These are phyloP conservation scores for Diplolepis rosae DNA, from an alignment of 2,888 invertebrate genomes.

Conservation along the genomic window DNA sequence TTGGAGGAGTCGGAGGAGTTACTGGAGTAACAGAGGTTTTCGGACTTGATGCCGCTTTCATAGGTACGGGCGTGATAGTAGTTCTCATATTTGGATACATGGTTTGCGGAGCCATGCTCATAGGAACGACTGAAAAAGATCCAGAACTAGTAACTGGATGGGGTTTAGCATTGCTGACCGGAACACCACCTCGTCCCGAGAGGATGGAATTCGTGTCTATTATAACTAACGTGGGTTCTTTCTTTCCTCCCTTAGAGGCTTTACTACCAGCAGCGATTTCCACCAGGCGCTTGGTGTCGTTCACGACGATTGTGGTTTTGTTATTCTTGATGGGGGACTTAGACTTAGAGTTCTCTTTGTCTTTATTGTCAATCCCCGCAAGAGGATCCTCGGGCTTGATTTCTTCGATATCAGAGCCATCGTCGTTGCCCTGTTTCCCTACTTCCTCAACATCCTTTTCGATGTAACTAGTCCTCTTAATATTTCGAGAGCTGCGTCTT, in stretches of 20 bases:
- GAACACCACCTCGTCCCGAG: conserved; percentile 78
- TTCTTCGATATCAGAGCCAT: conserved; percentile 81
- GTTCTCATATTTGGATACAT: conserved; percentile 80
- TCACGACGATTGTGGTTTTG: conserved; percentile 79
- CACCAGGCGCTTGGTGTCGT: conserved; percentile 82
- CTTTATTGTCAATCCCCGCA: conserved; percentile 73
- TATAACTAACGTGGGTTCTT: conserved; percentile 85
- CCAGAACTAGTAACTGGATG: conserved; percentile 64
- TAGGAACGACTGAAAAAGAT: conserved; percentile 74
- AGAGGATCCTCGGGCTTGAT: conserved; percentile 78
- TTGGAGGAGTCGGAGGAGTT: conserved; percentile 70
- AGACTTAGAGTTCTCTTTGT: conserved; percentile 68
- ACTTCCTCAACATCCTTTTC: conserved; percentile 75
- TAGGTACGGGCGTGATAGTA: conserved; percentile 76
- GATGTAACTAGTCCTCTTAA: conserved; percentile 77
- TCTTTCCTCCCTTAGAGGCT: conserved; percentile 75
- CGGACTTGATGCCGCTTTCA: conserved; percentile 63
- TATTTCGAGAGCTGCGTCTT: conserved; percentile 77
- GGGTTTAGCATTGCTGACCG: conserved; percentile 63
- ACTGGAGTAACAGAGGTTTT: conserved; percentile 61
- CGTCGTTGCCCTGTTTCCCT: conserved; percentile 76
- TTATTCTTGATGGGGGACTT: conserved; percentile 64
- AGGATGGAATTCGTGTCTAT: conserved; percentile 86
- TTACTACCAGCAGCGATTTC: conserved; percentile 81
- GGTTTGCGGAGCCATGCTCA: conserved; percentile 77